Evolutionary conservation across 1,140 invertebrate species (phyloP), one percentile per base, ranked within the genome.

Genomic region (Trissolcus basalis): DNA sequence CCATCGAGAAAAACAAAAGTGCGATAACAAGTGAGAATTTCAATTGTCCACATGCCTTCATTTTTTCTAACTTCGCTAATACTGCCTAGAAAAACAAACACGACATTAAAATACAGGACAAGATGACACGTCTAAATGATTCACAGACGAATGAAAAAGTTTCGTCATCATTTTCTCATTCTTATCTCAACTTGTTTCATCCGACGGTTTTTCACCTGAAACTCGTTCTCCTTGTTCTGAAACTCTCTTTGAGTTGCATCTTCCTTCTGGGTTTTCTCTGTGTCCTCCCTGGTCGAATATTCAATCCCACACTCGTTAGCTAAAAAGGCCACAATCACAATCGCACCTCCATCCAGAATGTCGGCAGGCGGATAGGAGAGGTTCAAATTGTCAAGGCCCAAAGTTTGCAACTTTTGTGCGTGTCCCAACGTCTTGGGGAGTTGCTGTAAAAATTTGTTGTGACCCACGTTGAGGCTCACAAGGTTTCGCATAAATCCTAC

Each of bases 321-420:
- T 63, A 95, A 87, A 89, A 90, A 94, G 79, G 90, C 91, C 88
- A 94, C 90, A 19, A 95, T 91, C 56, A 90, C 89, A 82, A 89
- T 88, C 35, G 91, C 91, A 19, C 92, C 92, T 59, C 90, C 84
- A 14, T 68, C 74, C 43, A 90, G 78, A 65, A 94, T 87, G 60
- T 92, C 90, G 71, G 81, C 54, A 10, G 92, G 89, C 50, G 94
- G 94, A 86, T 91, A 93, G 7, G 80, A 83, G 82, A 94, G 90
- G 10, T 90, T 89, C 39, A 91, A 86, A 70, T 82, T 82, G 85
- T 94, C 91, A 5, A 94, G 82, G 72, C 91, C 85, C 65, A 96
- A 83, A 41, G 87, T 74, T 47, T 83, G 78, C 54, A 94, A 84
- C 82, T 89, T 89, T 76, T 89, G 87, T 74, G 89, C 90, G 73